These are phyloP conservation scores for Galeruca laticollis DNA, from an alignment of 2,888 invertebrate species.

Conservation along the genomic window DNA sequence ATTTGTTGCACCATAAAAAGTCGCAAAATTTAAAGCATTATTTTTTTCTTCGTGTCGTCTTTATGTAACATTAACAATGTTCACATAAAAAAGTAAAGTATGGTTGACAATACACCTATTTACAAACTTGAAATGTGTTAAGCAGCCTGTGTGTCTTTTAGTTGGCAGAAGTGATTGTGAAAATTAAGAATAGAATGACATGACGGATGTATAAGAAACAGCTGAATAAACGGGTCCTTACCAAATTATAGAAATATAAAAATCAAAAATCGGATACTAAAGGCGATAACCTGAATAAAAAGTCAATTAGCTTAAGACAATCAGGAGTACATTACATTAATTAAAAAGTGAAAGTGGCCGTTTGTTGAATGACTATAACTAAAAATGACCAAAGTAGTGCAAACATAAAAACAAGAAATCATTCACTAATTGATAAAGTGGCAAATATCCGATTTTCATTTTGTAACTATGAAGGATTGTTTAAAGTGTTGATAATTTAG, in stretches of 20 bases:
- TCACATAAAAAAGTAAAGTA: too few species aligned
- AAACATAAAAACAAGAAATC: constrained; percentile 51
- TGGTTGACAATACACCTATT: too few species aligned
- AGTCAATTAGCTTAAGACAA: constrained; percentile 7
- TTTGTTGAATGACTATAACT: constrained; percentile 44
- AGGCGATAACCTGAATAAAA: constrained; percentile 23
- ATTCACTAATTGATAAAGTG: constrained; percentile 44
- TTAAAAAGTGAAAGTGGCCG: constrained; percentile 43
- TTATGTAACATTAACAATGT: too few species aligned
- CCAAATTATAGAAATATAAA: constrained; percentile 40
- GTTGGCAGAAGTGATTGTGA: background rate
- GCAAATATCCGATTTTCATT: constrained; percentile 37
- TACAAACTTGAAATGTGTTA: too few species aligned
- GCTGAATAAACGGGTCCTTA: constrained; percentile 45
- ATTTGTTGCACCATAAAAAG: too few species aligned
- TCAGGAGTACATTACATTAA: constrained; percentile 20
- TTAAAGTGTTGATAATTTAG: constrained; percentile 38
- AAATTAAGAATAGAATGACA: constrained; percentile 15
- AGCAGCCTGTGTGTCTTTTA: background rate
- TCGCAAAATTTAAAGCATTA: too few species aligned
- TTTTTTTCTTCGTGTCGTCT: too few species aligned
- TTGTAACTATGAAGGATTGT: constrained; percentile 44
- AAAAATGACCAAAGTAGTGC: constrained; percentile 50
- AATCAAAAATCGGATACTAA: constrained; percentile 38
- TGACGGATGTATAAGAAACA: constrained; percentile 42